A percentile compares a stretch with the other conserved stretches of the same genome.
Evolutionary conservation across 2,113 vertebrate species (phyloP).

Genomic region (Platysteira castanea): DNA sequence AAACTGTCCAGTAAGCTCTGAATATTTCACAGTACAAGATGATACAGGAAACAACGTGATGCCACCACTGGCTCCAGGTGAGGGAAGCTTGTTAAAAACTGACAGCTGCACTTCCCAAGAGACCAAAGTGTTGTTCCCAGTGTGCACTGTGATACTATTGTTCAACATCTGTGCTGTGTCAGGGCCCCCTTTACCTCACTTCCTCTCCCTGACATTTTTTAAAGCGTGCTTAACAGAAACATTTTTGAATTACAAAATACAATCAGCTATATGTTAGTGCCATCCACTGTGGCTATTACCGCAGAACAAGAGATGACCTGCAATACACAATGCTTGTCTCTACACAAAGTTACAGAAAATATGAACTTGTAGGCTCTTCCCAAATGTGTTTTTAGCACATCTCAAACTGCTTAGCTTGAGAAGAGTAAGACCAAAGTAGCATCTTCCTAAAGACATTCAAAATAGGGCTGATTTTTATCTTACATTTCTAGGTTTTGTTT

Average conservation of each 20-base stretch:
- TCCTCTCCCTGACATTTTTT: neutral
- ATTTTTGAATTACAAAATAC: neutral
- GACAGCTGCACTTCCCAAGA: conserved; percentile 3
- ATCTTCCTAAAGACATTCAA: neutral
- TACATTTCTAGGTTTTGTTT: neutral
- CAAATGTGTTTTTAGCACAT: neutral
- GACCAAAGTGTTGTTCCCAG: neutral
- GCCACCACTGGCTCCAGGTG: neutral
- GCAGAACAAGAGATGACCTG: neutral
- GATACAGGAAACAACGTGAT: neutral
- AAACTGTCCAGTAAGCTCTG: neutral
- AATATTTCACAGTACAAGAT: neutral
- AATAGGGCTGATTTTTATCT: neutral
- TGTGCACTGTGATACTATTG: neutral
- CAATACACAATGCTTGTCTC: neutral
- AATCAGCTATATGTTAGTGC: neutral
- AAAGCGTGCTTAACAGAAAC: neutral
- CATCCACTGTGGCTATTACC: neutral
- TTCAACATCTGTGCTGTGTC: conserved; percentile 23
- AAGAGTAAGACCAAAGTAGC: neutral
- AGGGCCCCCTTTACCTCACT: neutral
- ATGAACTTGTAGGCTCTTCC: neutral
- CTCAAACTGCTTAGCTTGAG: neutral
- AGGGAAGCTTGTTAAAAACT: neutral
- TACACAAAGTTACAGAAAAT: neutral